A percentile compares a stretch with the other conserved stretches of the same genome.
These are phyloP conservation scores for Xestia ashworthii DNA, from an alignment of 2,888 invertebrate species.

Conservation along the genomic window DNA sequence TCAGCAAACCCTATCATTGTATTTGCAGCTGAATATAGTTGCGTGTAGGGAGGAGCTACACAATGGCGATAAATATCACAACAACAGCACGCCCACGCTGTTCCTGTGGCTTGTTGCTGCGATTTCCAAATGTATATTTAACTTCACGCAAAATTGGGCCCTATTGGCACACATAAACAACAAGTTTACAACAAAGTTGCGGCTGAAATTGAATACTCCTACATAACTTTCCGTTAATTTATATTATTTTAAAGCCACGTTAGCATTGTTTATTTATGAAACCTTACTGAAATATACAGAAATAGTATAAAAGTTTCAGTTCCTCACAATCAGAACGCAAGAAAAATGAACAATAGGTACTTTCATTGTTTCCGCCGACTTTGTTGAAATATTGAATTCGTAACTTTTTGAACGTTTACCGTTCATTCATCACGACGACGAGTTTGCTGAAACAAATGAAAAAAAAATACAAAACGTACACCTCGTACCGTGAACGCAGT, in stretches of 20 bases:
- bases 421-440: constrained; percentile 60
- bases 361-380: constrained; percentile 46
- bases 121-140: constrained; percentile 65
- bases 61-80: constrained; percentile 70
- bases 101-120: constrained; percentile 63
- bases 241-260: not conserved
- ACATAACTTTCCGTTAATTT: constrained; percentile 45
- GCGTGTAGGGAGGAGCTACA: constrained; percentile 54
- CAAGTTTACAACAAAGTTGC: constrained; percentile 56
- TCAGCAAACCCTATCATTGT: constrained; percentile 62
- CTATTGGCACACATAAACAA: constrained; percentile 59
- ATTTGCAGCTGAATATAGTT: constrained; percentile 59
- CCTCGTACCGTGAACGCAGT: constrained; percentile 28
- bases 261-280: constrained; percentile 11
- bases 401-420: constrained; percentile 50
- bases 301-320: constrained; percentile 20
- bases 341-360: constrained; percentile 57
- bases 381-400: constrained; percentile 52
- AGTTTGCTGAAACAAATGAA: constrained; percentile 65
- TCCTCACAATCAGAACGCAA: constrained; percentile 28
- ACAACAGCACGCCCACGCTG: constrained; percentile 65
- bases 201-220: constrained; percentile 44
- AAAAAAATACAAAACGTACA: constrained; percentile 63
- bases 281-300: not conserved
- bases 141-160: constrained; percentile 50